Conservation (phyloP, 2,888 invertebrate species). For the Pantelozetes paolii region DNA sequence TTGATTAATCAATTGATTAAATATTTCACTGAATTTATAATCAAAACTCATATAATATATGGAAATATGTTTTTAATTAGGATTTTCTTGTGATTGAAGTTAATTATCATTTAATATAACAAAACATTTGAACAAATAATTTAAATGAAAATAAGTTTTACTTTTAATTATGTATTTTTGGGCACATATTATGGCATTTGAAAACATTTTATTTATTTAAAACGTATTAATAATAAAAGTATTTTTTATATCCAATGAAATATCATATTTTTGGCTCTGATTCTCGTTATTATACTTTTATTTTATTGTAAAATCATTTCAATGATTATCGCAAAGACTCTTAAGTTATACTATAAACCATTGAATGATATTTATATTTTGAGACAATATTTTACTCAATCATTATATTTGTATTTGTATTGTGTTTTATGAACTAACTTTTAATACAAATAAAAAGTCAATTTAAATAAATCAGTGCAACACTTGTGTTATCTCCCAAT, state of each 20-base stretch:
- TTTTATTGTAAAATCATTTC: neutral
- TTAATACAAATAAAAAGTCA: neutral
- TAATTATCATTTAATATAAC: no score
- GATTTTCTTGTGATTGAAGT: no score
- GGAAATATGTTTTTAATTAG: no score
- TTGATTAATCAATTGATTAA: neutral
- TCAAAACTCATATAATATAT: no score
- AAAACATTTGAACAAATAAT: no score
- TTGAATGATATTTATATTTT: neutral
- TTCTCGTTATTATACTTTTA: neutral
- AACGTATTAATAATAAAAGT: neutral
- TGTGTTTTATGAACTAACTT: neutral
- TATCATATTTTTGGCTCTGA: neutral
- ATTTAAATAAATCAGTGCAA: neutral
- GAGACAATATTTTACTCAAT: neutral
- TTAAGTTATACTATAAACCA: neutral
- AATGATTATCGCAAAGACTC: neutral
- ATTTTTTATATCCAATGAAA: neutral
- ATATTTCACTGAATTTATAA: no score
- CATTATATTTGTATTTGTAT: neutral
- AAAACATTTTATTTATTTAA: conserved; percentile 18
- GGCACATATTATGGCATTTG: no score
- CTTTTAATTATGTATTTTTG: no score
- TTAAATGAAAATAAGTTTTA: no score
- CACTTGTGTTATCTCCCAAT: neutral